Percentiles rank a stretch among this genome's conserved stretches.
Evolutionary conservation across 2,888 invertebrate genomes (phyloP).

Genomic region (Scotopteryx bipunctaria): DNA sequence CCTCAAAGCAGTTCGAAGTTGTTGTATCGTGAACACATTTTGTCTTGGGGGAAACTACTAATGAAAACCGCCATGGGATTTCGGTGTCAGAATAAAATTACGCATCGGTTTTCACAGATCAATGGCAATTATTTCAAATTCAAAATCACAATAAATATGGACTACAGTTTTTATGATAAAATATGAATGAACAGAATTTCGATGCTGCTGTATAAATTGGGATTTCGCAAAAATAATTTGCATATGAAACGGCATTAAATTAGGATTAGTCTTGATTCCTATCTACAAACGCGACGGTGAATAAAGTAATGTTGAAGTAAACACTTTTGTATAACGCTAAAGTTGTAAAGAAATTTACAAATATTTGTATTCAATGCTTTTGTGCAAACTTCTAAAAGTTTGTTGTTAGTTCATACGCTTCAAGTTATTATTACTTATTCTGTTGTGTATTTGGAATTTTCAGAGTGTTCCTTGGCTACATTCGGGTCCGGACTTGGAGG

Average conservation of each 20-base stretch:
- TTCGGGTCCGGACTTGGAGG: slow-evolving; percentile 87
- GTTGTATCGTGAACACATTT: too few relatives aligned
- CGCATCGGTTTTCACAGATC: not conserved
- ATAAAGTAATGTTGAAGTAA: not conserved
- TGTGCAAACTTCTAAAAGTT: not conserved
- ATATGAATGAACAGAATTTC: not conserved
- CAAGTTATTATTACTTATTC: slow-evolving; percentile 30
- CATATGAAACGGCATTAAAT: slow-evolving; percentile 4
- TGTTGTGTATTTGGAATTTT: slow-evolving; percentile 62
- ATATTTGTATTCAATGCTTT: not conserved
- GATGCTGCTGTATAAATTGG: slow-evolving; percentile 3
- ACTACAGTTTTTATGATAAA: not conserved
- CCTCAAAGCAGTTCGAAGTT: too few relatives aligned
- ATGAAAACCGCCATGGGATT: too few relatives aligned
- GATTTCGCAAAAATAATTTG: slow-evolving; percentile 9
- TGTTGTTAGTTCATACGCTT: not conserved
- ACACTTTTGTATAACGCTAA: not conserved
- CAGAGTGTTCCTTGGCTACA: slow-evolving; percentile 92
- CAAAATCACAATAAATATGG: not conserved
- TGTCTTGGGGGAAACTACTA: too few relatives aligned
- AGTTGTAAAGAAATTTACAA: not conserved
- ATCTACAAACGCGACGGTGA: not conserved
- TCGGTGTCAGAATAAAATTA: too few relatives aligned
- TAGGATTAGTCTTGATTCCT: slow-evolving; percentile 46
- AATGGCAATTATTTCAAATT: slow-evolving; percentile 2